Evolutionary conservation across 2,888 invertebrate genomes (phyloP).

Genomic region (Tachina lurida): DNA sequence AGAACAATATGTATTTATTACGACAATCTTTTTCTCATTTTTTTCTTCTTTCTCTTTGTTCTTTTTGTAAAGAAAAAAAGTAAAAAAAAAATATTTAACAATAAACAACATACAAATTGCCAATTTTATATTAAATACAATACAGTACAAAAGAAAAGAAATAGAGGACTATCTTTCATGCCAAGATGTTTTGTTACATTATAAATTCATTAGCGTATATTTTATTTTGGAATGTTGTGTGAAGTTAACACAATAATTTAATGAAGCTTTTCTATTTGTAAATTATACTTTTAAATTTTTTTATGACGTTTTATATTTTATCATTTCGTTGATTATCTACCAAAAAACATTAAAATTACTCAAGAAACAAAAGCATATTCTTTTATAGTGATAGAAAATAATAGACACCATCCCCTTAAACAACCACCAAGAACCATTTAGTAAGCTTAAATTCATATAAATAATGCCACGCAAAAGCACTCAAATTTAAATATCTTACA

Average conservation of each 20-base stretch:
- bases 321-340: background rate
- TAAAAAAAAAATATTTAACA: background rate
- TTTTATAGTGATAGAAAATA: slow-evolving; percentile 29
- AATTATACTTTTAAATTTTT: background rate
- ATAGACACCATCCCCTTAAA: slow-evolving; percentile 13
- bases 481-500: background rate
- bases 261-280: background rate
- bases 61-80: background rate
- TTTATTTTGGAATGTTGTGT: background rate
- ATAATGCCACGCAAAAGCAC: background rate
- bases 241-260: background rate
- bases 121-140: background rate
- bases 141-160: background rate
- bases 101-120: background rate
- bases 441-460: slow-evolving; percentile 9
- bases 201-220: background rate
- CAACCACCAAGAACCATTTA: background rate
- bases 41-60: background rate
- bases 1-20: background rate
- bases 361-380: slow-evolving; percentile 24
- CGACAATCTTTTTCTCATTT: background rate
- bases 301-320: background rate
- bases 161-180: background rate
- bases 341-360: background rate
- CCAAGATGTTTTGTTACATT: background rate